Percentiles rank a stretch among this genome's conserved stretches.
phyloP scores from a whole-genome alignment of 1,140 invertebrate species.

The Trialeurodes vaporariorum region DNA sequence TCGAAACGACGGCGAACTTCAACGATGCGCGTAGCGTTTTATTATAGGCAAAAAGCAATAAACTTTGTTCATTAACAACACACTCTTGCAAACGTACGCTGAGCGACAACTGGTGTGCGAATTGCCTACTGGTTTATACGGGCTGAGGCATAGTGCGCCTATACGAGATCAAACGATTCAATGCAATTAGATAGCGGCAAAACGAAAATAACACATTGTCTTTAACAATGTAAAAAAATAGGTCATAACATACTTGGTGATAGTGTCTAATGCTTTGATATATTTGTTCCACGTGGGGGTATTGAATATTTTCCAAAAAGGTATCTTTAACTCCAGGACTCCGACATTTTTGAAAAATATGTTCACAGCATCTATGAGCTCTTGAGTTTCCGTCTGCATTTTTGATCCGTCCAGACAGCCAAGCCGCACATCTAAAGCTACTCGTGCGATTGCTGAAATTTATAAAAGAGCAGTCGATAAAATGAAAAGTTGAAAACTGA shows the following conservation, averaged over 20 bases:
- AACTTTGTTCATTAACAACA: too few species aligned
- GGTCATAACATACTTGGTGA: slow-evolving; percentile 46
- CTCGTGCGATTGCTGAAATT: slow-evolving; percentile 58
- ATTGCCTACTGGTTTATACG: too few species aligned
- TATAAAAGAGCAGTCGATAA: slow-evolving; percentile 4
- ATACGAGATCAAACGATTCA: too few species aligned
- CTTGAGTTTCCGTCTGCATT: slow-evolving; percentile 47
- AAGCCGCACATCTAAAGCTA: slow-evolving; percentile 64
- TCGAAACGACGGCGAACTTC: too few species aligned
- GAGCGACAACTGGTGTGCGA: too few species aligned
- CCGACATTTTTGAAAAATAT: slow-evolving; percentile 69
- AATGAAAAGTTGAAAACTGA: neutral
- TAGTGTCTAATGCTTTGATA: slow-evolving; percentile 52
- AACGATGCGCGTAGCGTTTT: too few species aligned
- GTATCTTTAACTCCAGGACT: slow-evolving; percentile 62
- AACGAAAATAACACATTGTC: too few species aligned
- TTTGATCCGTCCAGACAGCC: slow-evolving; percentile 56
- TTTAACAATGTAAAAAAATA: too few species aligned
- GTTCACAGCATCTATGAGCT: slow-evolving; percentile 64
- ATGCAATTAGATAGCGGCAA: too few species aligned
- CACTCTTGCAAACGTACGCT: too few species aligned
- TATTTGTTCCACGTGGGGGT: slow-evolving; percentile 62
- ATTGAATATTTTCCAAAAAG: slow-evolving; percentile 65
- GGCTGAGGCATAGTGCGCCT: too few species aligned
- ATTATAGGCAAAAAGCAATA: too few species aligned